Percentiles rank a stretch among this genome's conserved stretches.
Conservation (phyloP, 2,797 vertebrate genomes). For the Peromyscus eremicus region DNA sequence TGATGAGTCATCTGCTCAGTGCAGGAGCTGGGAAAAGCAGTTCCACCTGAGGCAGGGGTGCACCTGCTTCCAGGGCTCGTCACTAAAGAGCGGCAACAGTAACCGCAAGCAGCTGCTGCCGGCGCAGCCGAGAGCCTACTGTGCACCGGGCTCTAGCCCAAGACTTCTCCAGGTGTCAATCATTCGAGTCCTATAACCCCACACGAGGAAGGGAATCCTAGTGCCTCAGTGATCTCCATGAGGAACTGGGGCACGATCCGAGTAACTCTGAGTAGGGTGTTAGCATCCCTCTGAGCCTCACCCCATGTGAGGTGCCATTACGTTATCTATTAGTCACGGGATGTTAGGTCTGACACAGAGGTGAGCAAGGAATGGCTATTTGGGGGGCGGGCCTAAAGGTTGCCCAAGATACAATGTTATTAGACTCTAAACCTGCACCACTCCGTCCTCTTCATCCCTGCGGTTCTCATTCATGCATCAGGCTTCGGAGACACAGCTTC, state of each 20-base stretch:
- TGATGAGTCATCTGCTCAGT: constrained; percentile 70
- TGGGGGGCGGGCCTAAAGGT: neutral
- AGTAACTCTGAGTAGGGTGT: neutral
- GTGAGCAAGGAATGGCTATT: neutral
- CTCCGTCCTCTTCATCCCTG: neutral
- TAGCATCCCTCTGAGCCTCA: neutral
- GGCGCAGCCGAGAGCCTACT: neutral
- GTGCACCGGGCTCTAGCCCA: neutral
- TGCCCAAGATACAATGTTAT: neutral
- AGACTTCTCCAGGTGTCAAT: neutral
- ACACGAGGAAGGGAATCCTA: neutral
- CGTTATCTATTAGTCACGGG: neutral
- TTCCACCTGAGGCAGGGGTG: constrained; percentile 44
- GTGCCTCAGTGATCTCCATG: neutral
- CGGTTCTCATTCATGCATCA: neutral
- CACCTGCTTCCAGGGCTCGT: constrained; percentile 65
- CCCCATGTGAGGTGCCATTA: neutral
- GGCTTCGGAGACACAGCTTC: neutral
- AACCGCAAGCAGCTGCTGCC: neutral
- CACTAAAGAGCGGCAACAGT: neutral
- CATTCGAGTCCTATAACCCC: neutral
- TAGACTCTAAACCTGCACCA: neutral
- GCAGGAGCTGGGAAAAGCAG: constrained; percentile 44
- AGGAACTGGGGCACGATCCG: neutral
- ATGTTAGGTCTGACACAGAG: neutral